Conservation (phyloP, 2,113 vertebrate genomes). For the Notothenia coriiceps region DNA sequence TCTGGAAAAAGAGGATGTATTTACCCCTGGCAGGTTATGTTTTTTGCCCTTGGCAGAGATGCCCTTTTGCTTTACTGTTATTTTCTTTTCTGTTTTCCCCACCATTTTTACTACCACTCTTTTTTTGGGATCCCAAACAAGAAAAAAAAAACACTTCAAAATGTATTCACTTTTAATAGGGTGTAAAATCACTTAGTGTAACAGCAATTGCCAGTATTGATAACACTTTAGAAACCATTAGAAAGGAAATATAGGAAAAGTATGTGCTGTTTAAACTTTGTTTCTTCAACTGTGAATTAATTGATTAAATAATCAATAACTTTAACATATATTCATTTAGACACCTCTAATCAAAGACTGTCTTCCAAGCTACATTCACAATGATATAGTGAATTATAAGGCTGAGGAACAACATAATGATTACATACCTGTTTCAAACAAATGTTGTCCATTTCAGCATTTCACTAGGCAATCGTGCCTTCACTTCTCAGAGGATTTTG, state of each 20-base stretch:
- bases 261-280: conserved; percentile 12
- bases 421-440: not conserved
- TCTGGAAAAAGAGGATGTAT: not conserved
- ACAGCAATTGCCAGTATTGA: not conserved
- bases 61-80: too few species aligned
- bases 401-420: not conserved
- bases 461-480: not conserved
- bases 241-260: not conserved
- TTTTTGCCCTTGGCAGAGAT: too few species aligned
- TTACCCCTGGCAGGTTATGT: not conserved
- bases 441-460: not conserved
- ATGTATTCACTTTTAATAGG: too few species aligned
- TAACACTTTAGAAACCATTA: not conserved
- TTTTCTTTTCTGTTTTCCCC: too few species aligned
- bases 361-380: not conserved
- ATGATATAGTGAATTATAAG: not conserved
- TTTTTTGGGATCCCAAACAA: too few species aligned
- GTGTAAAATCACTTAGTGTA: not conserved
- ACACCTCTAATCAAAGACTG: conserved; percentile 5
- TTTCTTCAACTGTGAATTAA: conserved; percentile 9
- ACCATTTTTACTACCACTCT: too few species aligned
- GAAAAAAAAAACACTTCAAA: too few species aligned
- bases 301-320: conserved; percentile 4
- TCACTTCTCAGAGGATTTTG: not conserved
- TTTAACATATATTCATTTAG: not conserved